Evolutionary conservation across 2,888 invertebrate genomes (phyloP), one percentile per base, ranked within the genome.

Genomic region (Macrosiphum euphorbiae): DNA sequence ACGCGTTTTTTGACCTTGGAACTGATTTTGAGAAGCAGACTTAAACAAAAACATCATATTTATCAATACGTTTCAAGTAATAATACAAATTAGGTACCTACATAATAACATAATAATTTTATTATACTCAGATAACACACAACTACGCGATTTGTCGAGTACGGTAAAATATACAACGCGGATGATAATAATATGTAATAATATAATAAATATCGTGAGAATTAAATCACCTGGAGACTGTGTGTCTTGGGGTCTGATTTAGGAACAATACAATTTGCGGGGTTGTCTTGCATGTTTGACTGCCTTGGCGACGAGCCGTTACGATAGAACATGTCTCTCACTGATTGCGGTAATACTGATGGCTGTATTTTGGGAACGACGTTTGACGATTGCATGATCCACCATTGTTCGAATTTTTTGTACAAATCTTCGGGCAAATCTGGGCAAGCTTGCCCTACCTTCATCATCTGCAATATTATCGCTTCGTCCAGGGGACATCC

Each of bases 401-500:
- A 98, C 99, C 99, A 99, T 94, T 98, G 97, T 95, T 99, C 98
- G 96, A 99, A 99, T 96, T 98, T 98, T 94, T 98, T 96, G 50
- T 98, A 97, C 95, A 97, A 97, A 90, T 99, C 99, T 95, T 98
- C 98, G 0, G 97, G 97, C 24, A 98, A 97, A 95, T 98, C 98
- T 91, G 97, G 97, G n/a, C 88, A 88, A 44, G 92, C 85, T 52
- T 93, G 94, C 1, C 94, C 94, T 26, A 89, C 92, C 58, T 92
- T 55, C 94, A 94, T 94, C 87, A 94, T 94, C 61, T 94, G 94
- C 26, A 94, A 87, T 41, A 91, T 94, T 95, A 97, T 96, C 96
- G 99, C 99, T 98, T 99, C 98, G 96, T 99, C 99, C 94, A 99
- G 96, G 50, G 99, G 99, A 96, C 99, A 99, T 95, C 99, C 99